Evolutionary conservation across 2,113 vertebrate genomes (phyloP).

Genomic region (Leucoraja erinaceus): DNA sequence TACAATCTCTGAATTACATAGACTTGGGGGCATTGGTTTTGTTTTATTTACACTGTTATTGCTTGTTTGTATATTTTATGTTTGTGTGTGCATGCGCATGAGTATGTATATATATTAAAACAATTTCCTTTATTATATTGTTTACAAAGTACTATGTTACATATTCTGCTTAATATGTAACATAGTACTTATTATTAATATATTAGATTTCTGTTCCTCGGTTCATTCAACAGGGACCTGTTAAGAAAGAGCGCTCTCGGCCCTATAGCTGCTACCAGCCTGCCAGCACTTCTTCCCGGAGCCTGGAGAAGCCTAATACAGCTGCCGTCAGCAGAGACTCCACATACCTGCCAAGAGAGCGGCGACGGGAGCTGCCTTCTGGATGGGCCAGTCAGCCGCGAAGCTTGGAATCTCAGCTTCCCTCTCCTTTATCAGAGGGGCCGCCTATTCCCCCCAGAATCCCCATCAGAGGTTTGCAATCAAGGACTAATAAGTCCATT

Average conservation of each 20-base stretch:
- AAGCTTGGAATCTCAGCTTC: conserved; percentile 44
- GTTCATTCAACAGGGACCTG: conserved; percentile 46
- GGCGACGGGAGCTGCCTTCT: conserved; percentile 39
- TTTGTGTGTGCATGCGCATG: no score
- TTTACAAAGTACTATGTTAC: no score
- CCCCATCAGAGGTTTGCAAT: conserved; percentile 48
- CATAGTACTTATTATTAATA: background rate
- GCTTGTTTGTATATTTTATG: no score
- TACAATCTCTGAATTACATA: no score
- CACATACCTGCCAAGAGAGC: conserved; percentile 40
- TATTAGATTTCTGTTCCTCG: background rate
- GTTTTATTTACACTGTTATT: no score
- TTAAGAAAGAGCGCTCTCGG: conserved; percentile 49
- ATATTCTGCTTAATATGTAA: no score
- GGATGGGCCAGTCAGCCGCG: conserved; percentile 34
- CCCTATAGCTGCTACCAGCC: conserved; percentile 51
- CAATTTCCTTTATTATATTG: no score
- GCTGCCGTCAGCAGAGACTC: conserved; percentile 43
- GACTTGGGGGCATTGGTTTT: no score
- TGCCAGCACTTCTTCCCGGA: conserved; percentile 16
- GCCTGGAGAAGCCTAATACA: background rate
- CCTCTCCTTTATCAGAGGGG: conserved; percentile 43
- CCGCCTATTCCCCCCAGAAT: conserved; percentile 49
- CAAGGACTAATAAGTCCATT: background rate
- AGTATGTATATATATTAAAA: no score